phyloP scores from a whole-genome alignment of 2,113 vertebrate genomes.

The Porphyrio hochstetteri region DNA sequence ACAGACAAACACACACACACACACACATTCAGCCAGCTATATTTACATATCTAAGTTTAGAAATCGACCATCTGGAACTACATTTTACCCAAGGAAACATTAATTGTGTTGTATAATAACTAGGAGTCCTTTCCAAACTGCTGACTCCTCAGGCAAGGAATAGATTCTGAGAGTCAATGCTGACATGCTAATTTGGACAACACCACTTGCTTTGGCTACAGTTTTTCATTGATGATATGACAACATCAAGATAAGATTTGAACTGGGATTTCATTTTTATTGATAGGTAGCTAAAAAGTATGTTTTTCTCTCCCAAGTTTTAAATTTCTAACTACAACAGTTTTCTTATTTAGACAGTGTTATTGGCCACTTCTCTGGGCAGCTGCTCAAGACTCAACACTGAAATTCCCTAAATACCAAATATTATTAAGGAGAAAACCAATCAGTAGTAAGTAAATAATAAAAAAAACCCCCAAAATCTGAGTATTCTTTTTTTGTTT shows the following conservation, averaged over 20 bases:
- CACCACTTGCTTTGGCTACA: not conserved
- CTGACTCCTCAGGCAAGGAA: not conserved
- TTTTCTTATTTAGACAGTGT: not conserved
- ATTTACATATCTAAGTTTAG: constrained; percentile 31
- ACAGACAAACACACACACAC: rapidly evolving
- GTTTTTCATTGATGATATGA: not conserved
- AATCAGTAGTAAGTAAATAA: not conserved
- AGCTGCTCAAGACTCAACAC: not conserved
- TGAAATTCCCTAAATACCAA: not conserved
- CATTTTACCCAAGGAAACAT: constrained; percentile 9
- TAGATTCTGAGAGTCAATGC: not conserved
- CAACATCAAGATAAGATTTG: not conserved
- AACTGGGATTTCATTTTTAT: not conserved
- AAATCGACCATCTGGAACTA: not conserved
- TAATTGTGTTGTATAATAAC: not conserved
- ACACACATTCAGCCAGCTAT: not conserved
- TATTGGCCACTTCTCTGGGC: not conserved
- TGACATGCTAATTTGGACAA: not conserved
- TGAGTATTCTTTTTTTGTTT: not conserved
- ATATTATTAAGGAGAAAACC: not conserved
- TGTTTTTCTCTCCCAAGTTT: not conserved
- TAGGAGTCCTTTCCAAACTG: not conserved
- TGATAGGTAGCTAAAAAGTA: not conserved
- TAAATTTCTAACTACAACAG: not conserved
- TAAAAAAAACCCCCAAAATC: not conserved